Percentiles rank a stretch among this genome's conserved stretches.
These are phyloP conservation scores for Drosophila santomea DNA, from an alignment of 1,140 invertebrate species.

Conservation along the genomic window DNA sequence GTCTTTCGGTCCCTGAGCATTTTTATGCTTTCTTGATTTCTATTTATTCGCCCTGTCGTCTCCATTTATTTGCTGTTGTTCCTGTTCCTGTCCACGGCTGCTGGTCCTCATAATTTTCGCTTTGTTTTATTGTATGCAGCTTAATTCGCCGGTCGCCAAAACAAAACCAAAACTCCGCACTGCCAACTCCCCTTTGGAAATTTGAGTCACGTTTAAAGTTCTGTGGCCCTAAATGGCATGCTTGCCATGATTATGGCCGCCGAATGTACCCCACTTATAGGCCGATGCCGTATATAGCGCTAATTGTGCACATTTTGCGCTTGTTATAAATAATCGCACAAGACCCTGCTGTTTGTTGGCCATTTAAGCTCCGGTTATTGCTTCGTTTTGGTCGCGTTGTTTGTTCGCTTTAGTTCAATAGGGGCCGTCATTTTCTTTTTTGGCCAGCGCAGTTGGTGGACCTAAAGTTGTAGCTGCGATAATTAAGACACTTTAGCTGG, in stretches of 20 bases:
- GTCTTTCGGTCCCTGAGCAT: constrained; percentile 37
- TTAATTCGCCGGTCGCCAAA: constrained; percentile 50
- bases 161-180: neutral
- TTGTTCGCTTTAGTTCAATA: constrained; percentile 8
- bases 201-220: constrained; percentile 80
- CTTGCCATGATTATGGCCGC: constrained; percentile 40
- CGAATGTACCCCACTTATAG: constrained; percentile 10
- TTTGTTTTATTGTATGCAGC: constrained; percentile 76
- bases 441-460: constrained; percentile 24
- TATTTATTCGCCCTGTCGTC: constrained; percentile 43
- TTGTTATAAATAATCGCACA: constrained; percentile 74
- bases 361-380: constrained; percentile 10
- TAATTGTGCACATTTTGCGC: constrained; percentile 80
- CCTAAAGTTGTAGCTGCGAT: constrained; percentile 19
- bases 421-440: constrained; percentile 37
- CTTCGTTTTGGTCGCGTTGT: constrained; percentile 9
- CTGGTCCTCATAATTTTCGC: constrained; percentile 73
- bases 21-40: constrained; percentile 71
- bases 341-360: constrained; percentile 34
- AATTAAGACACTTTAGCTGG: constrained; percentile 60
- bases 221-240: constrained; percentile 64
- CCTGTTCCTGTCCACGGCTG: constrained; percentile 20
- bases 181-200: constrained; percentile 37
- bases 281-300: constrained; percentile 68
- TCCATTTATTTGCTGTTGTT: constrained; percentile 24